phyloP scores from a whole-genome alignment of 2,113 vertebrate species.

The Capra hircus region DNA sequence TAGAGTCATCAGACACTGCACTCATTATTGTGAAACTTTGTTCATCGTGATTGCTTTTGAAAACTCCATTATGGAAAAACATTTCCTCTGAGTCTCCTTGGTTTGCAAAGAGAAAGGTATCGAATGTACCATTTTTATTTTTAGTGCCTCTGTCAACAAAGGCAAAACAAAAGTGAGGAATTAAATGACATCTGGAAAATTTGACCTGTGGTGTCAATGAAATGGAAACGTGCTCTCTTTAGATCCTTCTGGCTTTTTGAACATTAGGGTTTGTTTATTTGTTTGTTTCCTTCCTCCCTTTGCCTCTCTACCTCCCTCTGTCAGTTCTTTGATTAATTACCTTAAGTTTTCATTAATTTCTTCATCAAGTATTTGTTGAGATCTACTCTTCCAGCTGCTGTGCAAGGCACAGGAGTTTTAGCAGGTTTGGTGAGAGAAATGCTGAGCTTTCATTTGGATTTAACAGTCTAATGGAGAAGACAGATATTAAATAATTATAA shows the following conservation, averaged over 20 bases:
- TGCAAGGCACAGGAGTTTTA: neutral
- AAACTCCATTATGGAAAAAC: conserved; percentile 15
- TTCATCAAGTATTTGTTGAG: conserved; percentile 12
- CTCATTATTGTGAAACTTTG: conserved; percentile 52
- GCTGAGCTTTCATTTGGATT: neutral
- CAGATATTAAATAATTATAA: neutral
- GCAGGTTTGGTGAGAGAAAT: neutral
- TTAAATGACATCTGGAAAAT: conserved; percentile 24
- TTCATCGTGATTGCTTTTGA: conserved; percentile 38
- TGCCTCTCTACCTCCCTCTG: neutral
- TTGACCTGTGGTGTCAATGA: neutral
- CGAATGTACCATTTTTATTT: neutral
- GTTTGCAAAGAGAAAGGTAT: neutral
- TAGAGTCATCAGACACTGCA: conserved; percentile 26
- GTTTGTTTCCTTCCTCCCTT: neutral
- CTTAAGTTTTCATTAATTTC: conserved; percentile 8
- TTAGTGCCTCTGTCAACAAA: neutral
- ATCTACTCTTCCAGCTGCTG: neutral
- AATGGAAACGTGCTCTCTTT: neutral
- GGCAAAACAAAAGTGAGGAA: neutral
- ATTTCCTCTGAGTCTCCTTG: neutral
- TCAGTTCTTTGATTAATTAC: conserved; percentile 9
- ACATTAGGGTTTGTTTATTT: neutral
- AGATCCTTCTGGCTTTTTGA: neutral
- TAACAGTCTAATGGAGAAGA: neutral